Evolutionary conservation across 1,140 invertebrate species (phyloP).

Genomic region (Bilobella aurantiaca): DNA sequence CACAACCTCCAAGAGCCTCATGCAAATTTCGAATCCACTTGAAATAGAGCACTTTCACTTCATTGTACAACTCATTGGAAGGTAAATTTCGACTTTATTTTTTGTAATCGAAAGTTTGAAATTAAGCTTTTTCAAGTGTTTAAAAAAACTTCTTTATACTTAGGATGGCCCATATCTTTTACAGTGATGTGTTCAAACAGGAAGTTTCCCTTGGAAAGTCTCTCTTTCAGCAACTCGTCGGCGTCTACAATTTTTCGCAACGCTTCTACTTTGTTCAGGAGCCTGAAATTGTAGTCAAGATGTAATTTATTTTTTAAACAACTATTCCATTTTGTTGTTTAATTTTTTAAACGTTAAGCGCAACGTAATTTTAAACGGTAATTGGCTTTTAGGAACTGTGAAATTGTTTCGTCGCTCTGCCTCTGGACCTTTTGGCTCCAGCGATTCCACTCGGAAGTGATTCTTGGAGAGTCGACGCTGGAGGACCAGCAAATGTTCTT

Average conservation of each 20-base stretch:
- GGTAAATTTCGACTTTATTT: slow-evolving; percentile 10
- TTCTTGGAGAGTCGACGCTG: slow-evolving; percentile 24
- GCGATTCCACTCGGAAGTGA: slow-evolving; percentile 36
- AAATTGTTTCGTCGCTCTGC: slow-evolving; percentile 54
- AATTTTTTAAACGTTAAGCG: too few relatives aligned
- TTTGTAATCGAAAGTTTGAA: not conserved
- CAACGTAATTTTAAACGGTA: slow-evolving; percentile 9
- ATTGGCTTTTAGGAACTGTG: slow-evolving; percentile 50
- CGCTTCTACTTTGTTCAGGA: slow-evolving; percentile 24
- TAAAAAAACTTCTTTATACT: too few relatives aligned
- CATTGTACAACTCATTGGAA: slow-evolving; percentile 32
- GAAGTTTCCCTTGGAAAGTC: slow-evolving; percentile 29
- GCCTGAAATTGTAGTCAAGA: slow-evolving; percentile 35
- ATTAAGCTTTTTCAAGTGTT: not conserved
- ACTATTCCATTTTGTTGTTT: slow-evolving; percentile 7
- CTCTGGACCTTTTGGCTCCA: slow-evolving; percentile 55
- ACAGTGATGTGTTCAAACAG: slow-evolving; percentile 32
- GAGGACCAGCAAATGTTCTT: slow-evolving; percentile 28
- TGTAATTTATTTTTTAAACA: slow-evolving; percentile 39
- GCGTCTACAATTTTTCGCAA: slow-evolving; percentile 19
- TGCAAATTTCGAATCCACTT: slow-evolving; percentile 21
- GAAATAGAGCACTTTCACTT: slow-evolving; percentile 34
- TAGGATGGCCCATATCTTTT: slow-evolving; percentile 30
- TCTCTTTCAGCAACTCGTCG: slow-evolving; percentile 29
- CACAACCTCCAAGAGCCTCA: slow-evolving; percentile 12